phyloP scores from a whole-genome alignment of 2,113 vertebrate species.

The Pelvicachromis taeniatus region DNA sequence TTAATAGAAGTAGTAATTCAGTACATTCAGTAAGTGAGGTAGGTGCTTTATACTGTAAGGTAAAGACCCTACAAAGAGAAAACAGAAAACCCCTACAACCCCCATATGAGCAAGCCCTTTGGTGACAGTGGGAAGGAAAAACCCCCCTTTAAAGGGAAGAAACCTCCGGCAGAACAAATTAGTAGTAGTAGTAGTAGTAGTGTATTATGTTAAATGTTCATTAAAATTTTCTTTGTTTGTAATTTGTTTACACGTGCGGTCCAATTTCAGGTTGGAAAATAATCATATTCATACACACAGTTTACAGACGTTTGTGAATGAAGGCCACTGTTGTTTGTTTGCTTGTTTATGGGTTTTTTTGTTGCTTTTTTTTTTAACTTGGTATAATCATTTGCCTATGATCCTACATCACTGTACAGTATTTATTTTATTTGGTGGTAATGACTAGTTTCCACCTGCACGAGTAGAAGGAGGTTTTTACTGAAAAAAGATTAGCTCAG shows the following conservation, averaged over 20 bases:
- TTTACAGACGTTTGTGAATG: neutral
- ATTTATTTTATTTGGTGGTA: neutral
- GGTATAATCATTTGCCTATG: neutral
- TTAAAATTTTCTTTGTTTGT: too few relatives aligned
- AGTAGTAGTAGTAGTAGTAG: neutral
- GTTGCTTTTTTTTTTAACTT: neutral
- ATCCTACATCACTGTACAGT: neutral
- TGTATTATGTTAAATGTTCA: neutral
- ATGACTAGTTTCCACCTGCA: too few relatives aligned
- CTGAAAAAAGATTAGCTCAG: neutral
- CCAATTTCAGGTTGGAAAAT: too few relatives aligned
- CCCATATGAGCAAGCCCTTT: neutral
- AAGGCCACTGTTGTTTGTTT: too few relatives aligned
- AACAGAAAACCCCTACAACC: neutral
- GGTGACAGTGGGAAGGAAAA: neutral
- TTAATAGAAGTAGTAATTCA: neutral
- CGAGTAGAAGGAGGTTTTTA: too few relatives aligned
- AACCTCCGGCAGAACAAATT: neutral
- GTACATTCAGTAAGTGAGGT: neutral
- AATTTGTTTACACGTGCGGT: too few relatives aligned
- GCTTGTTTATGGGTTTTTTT: too few relatives aligned
- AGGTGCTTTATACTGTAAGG: neutral
- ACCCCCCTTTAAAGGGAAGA: neutral
- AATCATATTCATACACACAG: neutral
- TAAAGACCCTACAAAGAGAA: neutral